Percentiles rank a stretch among this genome's conserved stretches.
phyloP scores from a whole-genome alignment of 2,888 invertebrate species.

The Nemoura dubitans region DNA sequence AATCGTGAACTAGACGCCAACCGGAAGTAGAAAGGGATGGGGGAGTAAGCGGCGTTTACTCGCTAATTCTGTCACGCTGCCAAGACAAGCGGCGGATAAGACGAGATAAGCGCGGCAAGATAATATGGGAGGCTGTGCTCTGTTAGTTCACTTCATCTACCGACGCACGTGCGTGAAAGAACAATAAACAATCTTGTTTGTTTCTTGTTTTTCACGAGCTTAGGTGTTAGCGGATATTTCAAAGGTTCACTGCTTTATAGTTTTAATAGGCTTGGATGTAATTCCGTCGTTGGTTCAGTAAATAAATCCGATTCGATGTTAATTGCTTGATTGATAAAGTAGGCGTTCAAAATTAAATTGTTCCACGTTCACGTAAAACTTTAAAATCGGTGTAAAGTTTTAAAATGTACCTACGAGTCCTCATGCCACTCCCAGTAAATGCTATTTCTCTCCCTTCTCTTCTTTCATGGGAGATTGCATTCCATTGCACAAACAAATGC shows the following conservation, averaged over 20 bases:
- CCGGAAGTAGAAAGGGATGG: constrained; percentile 24
- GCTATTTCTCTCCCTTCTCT: not conserved
- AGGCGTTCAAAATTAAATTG: too few relatives aligned
- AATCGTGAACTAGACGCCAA: not conserved
- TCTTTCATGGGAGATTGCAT: constrained; percentile 2
- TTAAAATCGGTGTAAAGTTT: too few relatives aligned
- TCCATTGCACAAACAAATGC: not conserved
- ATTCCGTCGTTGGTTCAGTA: too few relatives aligned
- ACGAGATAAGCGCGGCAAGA: constrained; percentile 2
- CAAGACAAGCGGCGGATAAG: not conserved
- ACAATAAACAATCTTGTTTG: constrained; percentile 18
- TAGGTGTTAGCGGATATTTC: not conserved
- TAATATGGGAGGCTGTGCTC: not conserved
- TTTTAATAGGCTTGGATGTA: not conserved
- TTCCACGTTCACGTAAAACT: too few relatives aligned
- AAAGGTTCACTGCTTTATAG: not conserved
- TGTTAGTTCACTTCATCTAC: constrained; percentile 13
- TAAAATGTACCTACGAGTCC: too few relatives aligned
- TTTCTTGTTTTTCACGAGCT: not conserved
- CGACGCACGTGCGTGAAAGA: constrained; percentile 12
- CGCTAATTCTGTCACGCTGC: constrained; percentile 8
- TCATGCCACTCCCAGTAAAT: not conserved
- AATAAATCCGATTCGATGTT: too few relatives aligned
- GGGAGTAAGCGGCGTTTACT: constrained; percentile 3
- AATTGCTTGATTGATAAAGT: too few relatives aligned